Base-by-base conservation (phyloP, 2,888 invertebrate species). In the Peribatodes rhomboidaria region DNA sequence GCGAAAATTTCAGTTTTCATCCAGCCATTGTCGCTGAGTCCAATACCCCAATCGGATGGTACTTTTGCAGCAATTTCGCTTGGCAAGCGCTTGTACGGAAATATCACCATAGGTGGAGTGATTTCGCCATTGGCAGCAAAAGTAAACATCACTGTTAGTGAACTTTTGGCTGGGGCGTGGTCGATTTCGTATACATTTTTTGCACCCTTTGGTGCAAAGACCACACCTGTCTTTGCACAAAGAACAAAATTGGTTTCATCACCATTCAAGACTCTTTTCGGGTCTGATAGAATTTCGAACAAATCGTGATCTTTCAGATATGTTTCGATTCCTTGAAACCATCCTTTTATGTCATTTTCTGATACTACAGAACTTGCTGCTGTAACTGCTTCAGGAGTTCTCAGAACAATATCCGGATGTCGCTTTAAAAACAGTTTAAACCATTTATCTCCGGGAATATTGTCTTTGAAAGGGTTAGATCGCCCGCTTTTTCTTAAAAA, bases 181-280 rank as follows among this genome's bases (percentile, higher is more conserved):
- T 84, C 84, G 31, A 86, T 74, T 69, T 85, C 80, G 67, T 87
- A 85, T 2, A 87, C 80, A 69, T 85, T 83, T 68, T 61, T 77
- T 22, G 67, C 62, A 35, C 74, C 72, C 65, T 68, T 77, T 61
- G 44, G 47, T 13, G 64, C 62, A 20, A 65, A 54, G 31, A 68
- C 67, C 18, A 60, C 33, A 46, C 72, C 69, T 59, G 61, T 70
- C 65, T 80, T 78, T 16, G 78, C 73, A 61, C 75, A 79, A 14
- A 78, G 44, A 16, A 67, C 46, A 59, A 82, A 81, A 60, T 65
- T 65, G 11, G 78, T 79, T 70, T 83, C 78, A 67, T 81, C 80
- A 1, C 71, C 74, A 71, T 79, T 80, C 55, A 73, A 78, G 13
- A 81, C 71, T 58, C 76, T 47, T n/a, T 31, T 62, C 11, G 77